Evolutionary conservation across 2,888 invertebrate species (phyloP).

Genomic region (Pardosa pseudoannulata): DNA sequence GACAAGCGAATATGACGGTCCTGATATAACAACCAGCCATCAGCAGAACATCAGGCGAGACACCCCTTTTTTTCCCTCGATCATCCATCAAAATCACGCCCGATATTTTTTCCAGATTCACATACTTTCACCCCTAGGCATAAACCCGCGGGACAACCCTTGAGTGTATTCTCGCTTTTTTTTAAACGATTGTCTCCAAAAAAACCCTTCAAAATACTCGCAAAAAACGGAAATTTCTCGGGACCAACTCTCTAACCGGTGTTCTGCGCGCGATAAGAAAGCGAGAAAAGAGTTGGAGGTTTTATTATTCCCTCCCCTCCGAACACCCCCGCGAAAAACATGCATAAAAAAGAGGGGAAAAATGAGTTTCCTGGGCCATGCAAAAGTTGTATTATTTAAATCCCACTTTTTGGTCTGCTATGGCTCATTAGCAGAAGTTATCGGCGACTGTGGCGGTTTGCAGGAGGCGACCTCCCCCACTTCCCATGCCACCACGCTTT

Average conservation of each 20-base stretch:
- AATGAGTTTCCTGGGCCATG: conserved; percentile 36
- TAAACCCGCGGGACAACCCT: not conserved
- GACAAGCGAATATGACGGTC: not conserved
- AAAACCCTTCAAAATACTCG: conserved; percentile 4
- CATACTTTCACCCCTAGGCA: not conserved
- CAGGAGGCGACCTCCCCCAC: conserved; percentile 7
- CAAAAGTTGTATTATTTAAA: conserved; percentile 72
- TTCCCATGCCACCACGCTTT: not conserved
- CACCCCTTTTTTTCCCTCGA: not conserved
- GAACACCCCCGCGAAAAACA: conserved; percentile 8
- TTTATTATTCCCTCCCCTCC: conserved; percentile 31
- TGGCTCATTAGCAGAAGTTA: conserved; percentile 70
- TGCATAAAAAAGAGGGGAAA: conserved; percentile 39
- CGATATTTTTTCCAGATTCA: not conserved
- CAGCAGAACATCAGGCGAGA: conserved; percentile 39
- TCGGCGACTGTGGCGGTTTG: conserved; percentile 66
- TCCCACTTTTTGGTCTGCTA: conserved; percentile 70
- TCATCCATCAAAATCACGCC: conserved; percentile 26
- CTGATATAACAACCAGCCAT: conserved; percentile 19
- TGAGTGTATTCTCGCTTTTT: not conserved
- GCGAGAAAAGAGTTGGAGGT: conserved; percentile 50
- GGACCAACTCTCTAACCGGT: conserved; percentile 26
- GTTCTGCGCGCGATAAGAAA: conserved; percentile 52
- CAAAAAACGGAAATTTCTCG: conserved; percentile 14
- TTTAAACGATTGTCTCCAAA: not conserved